phyloP scores from a whole-genome alignment of 1,140 invertebrate genomes.

The Cataglyphis hispanica region DNA sequence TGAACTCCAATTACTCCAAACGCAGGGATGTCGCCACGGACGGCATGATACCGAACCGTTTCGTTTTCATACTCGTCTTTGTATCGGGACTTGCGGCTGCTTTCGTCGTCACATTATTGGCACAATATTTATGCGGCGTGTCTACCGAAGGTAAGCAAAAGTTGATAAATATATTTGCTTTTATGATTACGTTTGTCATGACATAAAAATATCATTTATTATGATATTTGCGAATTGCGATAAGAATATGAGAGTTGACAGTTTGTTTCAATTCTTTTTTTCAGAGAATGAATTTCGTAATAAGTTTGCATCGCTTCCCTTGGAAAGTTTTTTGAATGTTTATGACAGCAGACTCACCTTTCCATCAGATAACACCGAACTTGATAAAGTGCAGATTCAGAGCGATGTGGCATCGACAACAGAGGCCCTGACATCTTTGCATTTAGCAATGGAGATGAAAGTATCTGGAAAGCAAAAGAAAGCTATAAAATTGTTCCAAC shows the following conservation, averaged over 20 bases:
- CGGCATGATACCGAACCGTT: constrained; percentile 67
- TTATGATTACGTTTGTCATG: neutral
- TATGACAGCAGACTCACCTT: constrained; percentile 79
- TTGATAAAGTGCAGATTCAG: constrained; percentile 64
- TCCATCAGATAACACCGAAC: constrained; percentile 56
- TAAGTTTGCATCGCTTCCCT: constrained; percentile 78
- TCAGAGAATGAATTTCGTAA: constrained; percentile 67
- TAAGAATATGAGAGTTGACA: neutral
- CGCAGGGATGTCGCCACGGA: constrained; percentile 48
- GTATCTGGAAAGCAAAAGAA: constrained; percentile 93
- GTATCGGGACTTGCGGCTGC: constrained; percentile 75
- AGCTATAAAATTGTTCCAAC: constrained; percentile 95
- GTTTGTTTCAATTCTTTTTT: constrained; percentile 45
- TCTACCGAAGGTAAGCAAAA: constrained; percentile 65
- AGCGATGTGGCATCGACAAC: constrained; percentile 82
- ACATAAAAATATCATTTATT: neutral
- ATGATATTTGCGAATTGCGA: neutral
- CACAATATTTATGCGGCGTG: constrained; percentile 72
- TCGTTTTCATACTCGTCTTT: constrained; percentile 75
- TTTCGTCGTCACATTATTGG: constrained; percentile 74
- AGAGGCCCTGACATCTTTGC: constrained; percentile 94
- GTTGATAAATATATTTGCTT: neutral
- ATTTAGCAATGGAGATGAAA: constrained; percentile 94
- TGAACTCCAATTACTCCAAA: constrained; percentile 61
- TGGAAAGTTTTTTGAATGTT: constrained; percentile 77